These are phyloP conservation scores for Chloroclystis v-ata DNA, from an alignment of 2,888 invertebrate species.

Conservation along the genomic window DNA sequence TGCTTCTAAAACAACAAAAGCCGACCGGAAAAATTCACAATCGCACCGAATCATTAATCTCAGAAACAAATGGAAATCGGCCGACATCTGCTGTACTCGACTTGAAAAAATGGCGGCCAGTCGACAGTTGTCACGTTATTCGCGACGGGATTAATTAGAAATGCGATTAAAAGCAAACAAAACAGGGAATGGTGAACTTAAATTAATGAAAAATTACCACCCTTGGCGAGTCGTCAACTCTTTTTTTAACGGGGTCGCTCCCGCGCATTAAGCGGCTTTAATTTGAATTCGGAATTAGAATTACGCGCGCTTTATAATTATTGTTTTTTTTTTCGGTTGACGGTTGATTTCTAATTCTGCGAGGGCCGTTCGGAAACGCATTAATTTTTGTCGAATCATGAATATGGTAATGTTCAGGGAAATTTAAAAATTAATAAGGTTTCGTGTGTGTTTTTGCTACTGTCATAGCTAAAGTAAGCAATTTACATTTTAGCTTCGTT, in stretches of 20 bases:
- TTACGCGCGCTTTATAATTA: constrained; percentile 79
- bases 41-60: constrained; percentile 78
- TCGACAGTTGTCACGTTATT: constrained; percentile 79
- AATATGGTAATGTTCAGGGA: constrained; percentile 27
- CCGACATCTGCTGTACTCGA: constrained; percentile 76
- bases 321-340: constrained; percentile 68
- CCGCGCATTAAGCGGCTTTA: constrained; percentile 79
- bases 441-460: not conserved
- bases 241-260: constrained; percentile 76
- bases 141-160: constrained; percentile 79
- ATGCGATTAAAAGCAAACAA: constrained; percentile 79
- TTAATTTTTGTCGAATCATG: constrained; percentile 29
- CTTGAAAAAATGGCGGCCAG: constrained; percentile 73
- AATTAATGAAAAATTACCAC: constrained; percentile 80
- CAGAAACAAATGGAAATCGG: constrained; percentile 79
- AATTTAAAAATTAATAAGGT: constrained; percentile 3
- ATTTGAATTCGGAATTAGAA: constrained; percentile 79
- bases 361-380: constrained; percentile 41
- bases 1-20: constrained; percentile 79
- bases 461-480: too few relatives aligned
- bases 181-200: constrained; percentile 79
- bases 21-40: constrained; percentile 78
- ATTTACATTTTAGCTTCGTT: too few relatives aligned
- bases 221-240: constrained; percentile 77
- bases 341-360: constrained; percentile 71